Conservation (phyloP, 53 echinoderm and acorn worm species). For the Echinometra lucunter region DNA sequence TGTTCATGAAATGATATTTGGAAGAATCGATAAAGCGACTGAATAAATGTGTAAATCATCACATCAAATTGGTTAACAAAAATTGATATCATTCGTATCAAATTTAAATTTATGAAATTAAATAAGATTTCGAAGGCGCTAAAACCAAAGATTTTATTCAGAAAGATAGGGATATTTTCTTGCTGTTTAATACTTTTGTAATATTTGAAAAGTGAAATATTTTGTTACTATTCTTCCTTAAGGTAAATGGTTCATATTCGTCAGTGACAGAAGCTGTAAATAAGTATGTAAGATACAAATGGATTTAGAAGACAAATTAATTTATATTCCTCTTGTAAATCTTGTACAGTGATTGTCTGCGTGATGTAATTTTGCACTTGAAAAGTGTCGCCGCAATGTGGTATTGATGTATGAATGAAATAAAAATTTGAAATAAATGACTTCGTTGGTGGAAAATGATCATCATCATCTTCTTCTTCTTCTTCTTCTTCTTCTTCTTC, state of each 20-base stretch:
- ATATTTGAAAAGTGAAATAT: not conserved
- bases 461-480: too few species aligned
- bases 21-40: not conserved
- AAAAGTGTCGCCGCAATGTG: slow-evolving; percentile 51
- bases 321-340: slow-evolving; percentile 70
- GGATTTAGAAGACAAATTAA: slow-evolving; percentile 59
- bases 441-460: not conserved
- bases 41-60: not conserved
- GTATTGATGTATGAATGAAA: slow-evolving; percentile 45
- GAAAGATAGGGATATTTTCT: not conserved
- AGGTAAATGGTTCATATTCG: not conserved
- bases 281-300: slow-evolving; percentile 61
- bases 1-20: not conserved
- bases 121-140: not conserved
- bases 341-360: slow-evolving; percentile 57
- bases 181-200: not conserved
- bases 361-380: slow-evolving; percentile 51
- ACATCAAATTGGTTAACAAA: not conserved
- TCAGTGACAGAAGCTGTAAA: slow-evolving; percentile 32
- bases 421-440: slow-evolving; percentile 22
- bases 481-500: too few species aligned
- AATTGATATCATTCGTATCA: not conserved
- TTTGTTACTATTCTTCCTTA: not conserved
- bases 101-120: not conserved
- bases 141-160: slow-evolving; percentile 5